Evolutionary conservation across 2,888 invertebrate species (phyloP).

Genomic region (Pseudeuparius sepicola): DNA sequence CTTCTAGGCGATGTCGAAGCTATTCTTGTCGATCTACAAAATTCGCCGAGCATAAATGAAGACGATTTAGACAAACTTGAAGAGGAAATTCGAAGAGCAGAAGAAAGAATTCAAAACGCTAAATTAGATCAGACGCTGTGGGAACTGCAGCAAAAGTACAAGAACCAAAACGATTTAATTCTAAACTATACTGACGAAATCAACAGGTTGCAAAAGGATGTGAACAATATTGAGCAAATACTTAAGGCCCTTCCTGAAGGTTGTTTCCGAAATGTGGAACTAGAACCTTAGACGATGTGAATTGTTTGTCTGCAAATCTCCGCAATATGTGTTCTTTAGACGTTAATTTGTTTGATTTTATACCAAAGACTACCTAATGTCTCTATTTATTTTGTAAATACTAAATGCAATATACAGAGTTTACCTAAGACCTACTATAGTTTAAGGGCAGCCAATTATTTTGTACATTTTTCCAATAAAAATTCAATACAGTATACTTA

Average conservation of each 20-base stretch:
- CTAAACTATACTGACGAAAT: constrained; percentile 76
- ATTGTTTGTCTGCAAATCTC: too few species aligned
- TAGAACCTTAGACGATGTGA: constrained; percentile 66
- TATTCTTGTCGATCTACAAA: constrained; percentile 67
- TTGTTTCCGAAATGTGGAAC: constrained; percentile 67
- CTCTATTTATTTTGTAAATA: too few species aligned
- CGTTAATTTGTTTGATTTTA: too few species aligned
- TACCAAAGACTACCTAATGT: too few species aligned
- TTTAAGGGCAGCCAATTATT: too few species aligned
- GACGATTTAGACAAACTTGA: constrained; percentile 48
- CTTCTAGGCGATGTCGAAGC: constrained; percentile 68
- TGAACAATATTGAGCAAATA: constrained; percentile 75
- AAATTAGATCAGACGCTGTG: constrained; percentile 69
- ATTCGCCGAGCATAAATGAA: constrained; percentile 62
- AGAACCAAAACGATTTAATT: constrained; percentile 51
- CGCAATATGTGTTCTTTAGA: too few species aligned
- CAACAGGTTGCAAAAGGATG: constrained; percentile 58
- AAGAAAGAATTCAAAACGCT: constrained; percentile 57
- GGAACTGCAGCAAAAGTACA: constrained; percentile 54
- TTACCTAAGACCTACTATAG: too few species aligned
- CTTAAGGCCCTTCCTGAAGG: constrained; percentile 66
- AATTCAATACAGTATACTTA: too few species aligned
- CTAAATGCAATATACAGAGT: too few species aligned
- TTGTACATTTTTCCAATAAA: too few species aligned
- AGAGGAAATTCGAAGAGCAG: constrained; percentile 59